Conservation (phyloP, 2,113 vertebrate genomes). For the human (Homo sapiens) region DNA sequence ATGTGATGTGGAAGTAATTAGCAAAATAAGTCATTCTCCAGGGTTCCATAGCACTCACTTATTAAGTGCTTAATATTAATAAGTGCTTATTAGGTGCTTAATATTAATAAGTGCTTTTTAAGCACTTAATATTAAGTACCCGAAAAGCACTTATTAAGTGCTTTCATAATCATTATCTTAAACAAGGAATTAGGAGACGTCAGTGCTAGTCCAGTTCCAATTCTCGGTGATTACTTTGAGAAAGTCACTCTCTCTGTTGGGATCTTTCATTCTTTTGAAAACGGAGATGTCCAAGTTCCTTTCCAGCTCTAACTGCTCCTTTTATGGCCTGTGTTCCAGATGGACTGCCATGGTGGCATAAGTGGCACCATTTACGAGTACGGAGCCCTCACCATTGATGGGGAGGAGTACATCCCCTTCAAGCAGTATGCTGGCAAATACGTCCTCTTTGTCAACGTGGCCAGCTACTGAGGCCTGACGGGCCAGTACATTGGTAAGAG, state of each 20-base stretch:
- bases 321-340: slow-evolving; percentile 78
- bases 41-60: not conserved
- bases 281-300: not conserved
- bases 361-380: slow-evolving; percentile 88
- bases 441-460: slow-evolving; percentile 95
- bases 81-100: not conserved
- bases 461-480: slow-evolving; percentile 95
- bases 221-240: not conserved
- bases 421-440: slow-evolving; percentile 88
- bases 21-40: not conserved
- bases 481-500: slow-evolving; percentile 93
- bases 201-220: not conserved
- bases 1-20: not conserved
- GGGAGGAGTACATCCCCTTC: slow-evolving; percentile 86
- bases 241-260: not conserved
- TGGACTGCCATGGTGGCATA: slow-evolving; percentile 84
- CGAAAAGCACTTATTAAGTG: not conserved
- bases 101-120: not conserved
- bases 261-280: not conserved
- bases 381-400: slow-evolving; percentile 87
- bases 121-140: not conserved
- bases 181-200: not conserved
- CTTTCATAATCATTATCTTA: not conserved
- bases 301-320: not conserved
- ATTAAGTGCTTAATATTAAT: not conserved